Base-by-base conservation (phyloP, 1,140 invertebrate species). In the Pinna nobilis region DNA sequence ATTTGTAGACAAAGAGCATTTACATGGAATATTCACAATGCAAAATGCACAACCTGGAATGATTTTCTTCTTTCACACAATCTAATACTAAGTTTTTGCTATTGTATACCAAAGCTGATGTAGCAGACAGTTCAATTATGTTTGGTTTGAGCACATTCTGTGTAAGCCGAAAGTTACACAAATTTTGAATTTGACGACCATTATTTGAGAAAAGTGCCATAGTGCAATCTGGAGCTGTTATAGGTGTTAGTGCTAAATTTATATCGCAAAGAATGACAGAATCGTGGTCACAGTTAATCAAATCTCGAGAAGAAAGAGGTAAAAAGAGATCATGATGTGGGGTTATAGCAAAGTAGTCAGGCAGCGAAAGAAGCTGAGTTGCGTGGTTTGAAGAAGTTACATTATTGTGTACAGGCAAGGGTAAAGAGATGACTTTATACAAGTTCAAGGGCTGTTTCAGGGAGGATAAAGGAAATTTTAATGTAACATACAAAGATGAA, bases 321-420 rank as follows among this genome's bases (percentile, higher is more conserved):
- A 39, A 6, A 55, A 47, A 72, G 30, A 44, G 49, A 7, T 72
- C 61, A 37, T 72, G 25, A 11, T 49, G 37, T 28, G 33, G 5
- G 4, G 70, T 57, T n/a, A 72, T 18, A 32, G 70, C 70, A 25
- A 72, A 59, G 32, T 72, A 72, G 23, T 65, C 49, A 32, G 60
- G 61, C 13, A 72, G n/a, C n/a, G 50, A 53, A 4, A 57, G 4
- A 41, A 72, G 53, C 20, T 72, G 61, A 15, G 70, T 72, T 23
- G 70, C 61, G 28, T 72, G 70, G 37, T 11, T 44, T 9, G 50
- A 51, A 20, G 60, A 44, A 30, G 33, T 7, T 13, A n/a, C 23
- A 57, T 57, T 57, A n/a, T 41, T 23, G 13, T 63, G 51, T 18
- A 64, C 28, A 39, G 69, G 69, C 2, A 72, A 50, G 25, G 70